Base-by-base conservation (phyloP, 1,140 invertebrate species). In the Chrysoperla carnea region DNA sequence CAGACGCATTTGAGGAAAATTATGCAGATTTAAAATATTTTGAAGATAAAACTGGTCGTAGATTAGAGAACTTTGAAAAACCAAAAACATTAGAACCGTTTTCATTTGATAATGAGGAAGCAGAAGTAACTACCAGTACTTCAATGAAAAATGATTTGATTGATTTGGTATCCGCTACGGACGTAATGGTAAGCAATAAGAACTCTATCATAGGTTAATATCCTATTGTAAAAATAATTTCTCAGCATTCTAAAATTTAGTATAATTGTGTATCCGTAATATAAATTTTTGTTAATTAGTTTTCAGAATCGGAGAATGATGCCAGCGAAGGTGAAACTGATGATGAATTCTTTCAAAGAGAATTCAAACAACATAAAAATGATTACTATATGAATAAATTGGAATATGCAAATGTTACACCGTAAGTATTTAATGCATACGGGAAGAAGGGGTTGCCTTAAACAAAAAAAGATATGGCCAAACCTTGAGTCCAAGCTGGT, bases 331-430 rank as follows among this genome's bases (percentile, higher is more conserved):
- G 60, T 35, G 59, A 57, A 39, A 60, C 69, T 48, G 70, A 76
- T 45, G 67, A 70, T 27, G 69, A 75, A 36, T 56, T 62, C 45
- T 69, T 76, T 41, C 60, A 67, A 40, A 64, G 71, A 47, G 88
- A 93, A 65, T 96, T 96, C 62, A 61, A 68, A 46, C 72, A 84
- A 45, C 83, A 90, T 53, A 95, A 96, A 61, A 72, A 73, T 44
- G 76, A 90, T 60, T 97, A 95, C 66, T 96, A 96, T 58, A 82
- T 80, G 60, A 83, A 79, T 42, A 96, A 96, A 61, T 64, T 95
- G 54, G 78, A 87, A 46, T 82, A 81, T 57, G 66, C 70, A 37
- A 70, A 78, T 56, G 76, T 86, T 29, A 78, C 73, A 29, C 64
- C 63, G 75, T 79, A 66, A 68, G 68, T 72, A 45, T 23, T 29